phyloP scores from a whole-genome alignment of 2,797 vertebrate species.

The Knipowitschia caucasica region DNA sequence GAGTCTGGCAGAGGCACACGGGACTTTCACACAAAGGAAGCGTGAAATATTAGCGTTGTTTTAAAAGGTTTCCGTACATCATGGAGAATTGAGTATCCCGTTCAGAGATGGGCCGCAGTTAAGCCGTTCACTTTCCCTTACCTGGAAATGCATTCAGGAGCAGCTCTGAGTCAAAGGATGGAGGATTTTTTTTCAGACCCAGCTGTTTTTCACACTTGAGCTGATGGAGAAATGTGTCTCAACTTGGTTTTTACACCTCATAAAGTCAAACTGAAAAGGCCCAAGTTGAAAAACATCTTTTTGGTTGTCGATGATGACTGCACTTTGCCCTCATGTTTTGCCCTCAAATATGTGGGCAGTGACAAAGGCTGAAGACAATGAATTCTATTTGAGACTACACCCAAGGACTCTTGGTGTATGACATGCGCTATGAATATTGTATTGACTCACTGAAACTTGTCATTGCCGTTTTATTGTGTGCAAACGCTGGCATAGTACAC shows the following conservation, averaged over 20 bases:
- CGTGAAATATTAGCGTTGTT: conserved; percentile 70
- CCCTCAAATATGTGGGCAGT: too few relatives aligned
- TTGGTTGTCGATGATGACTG: too few relatives aligned
- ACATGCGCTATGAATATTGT: too few relatives aligned
- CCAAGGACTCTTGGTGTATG: too few relatives aligned
- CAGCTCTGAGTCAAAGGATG: conserved; percentile 30
- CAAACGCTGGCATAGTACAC: neutral
- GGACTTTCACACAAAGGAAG: conserved; percentile 53
- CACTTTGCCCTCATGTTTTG: neutral
- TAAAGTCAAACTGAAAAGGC: conserved; percentile 11
- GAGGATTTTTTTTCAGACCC: conserved; percentile 30
- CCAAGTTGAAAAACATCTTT: neutral
- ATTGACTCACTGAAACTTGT: too few relatives aligned
- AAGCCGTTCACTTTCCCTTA: conserved; percentile 42
- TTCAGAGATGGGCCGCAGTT: conserved; percentile 46
- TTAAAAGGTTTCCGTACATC: conserved; percentile 64
- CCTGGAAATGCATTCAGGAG: conserved; percentile 46
- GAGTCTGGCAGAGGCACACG: conserved; percentile 48
- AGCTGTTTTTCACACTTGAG: conserved; percentile 20
- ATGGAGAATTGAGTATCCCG: conserved; percentile 43
- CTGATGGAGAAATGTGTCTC: conserved; percentile 11
- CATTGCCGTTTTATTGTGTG: neutral
- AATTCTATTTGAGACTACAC: too few relatives aligned
- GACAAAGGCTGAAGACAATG: too few relatives aligned
- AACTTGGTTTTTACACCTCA: conserved; percentile 8